phyloP scores from a whole-genome alignment of 2,113 vertebrate genomes.

The Hippocampus mohnikei region DNA sequence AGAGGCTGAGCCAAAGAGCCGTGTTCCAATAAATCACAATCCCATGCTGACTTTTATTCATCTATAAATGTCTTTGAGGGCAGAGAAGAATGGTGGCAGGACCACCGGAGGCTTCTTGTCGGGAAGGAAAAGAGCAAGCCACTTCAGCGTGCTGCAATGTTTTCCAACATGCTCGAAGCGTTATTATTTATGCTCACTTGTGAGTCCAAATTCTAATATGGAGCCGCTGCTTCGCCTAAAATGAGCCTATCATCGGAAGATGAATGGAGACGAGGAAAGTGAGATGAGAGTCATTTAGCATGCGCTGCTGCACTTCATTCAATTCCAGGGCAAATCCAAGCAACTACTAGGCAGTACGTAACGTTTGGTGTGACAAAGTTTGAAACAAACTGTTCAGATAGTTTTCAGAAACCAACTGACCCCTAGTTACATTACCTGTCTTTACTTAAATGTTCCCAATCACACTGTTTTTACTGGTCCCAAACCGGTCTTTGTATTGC shows the following conservation, averaged over 20 bases:
- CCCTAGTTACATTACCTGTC: too few species aligned
- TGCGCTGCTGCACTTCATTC: constrained; percentile 61
- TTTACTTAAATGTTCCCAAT: too few species aligned
- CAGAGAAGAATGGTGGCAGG: constrained; percentile 24
- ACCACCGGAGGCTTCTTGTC: constrained; percentile 23
- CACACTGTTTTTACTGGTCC: too few species aligned
- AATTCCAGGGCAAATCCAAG: not conserved
- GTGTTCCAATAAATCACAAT: constrained; percentile 68
- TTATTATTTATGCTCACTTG: constrained; percentile 69
- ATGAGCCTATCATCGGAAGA: not conserved
- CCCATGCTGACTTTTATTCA: constrained; percentile 64
- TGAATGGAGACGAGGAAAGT: not conserved
- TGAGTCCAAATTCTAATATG: constrained; percentile 52
- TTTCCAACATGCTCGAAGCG: constrained; percentile 62
- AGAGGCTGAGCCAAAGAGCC: constrained; percentile 51
- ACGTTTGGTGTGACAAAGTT: too few species aligned
- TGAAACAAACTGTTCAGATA: too few species aligned
- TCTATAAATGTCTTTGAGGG: constrained; percentile 59
- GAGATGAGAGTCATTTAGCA: constrained; percentile 43
- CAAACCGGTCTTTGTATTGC: too few species aligned
- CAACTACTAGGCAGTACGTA: too few species aligned
- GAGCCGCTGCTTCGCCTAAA: constrained; percentile 41
- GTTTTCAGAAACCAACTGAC: too few species aligned
- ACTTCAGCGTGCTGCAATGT: constrained; percentile 40
- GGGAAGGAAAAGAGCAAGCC: constrained; percentile 50